A percentile compares a stretch with the other conserved stretches of the same genome.
phyloP scores from a whole-genome alignment of 2,113 vertebrate genomes.

The Octodon degus region DNA sequence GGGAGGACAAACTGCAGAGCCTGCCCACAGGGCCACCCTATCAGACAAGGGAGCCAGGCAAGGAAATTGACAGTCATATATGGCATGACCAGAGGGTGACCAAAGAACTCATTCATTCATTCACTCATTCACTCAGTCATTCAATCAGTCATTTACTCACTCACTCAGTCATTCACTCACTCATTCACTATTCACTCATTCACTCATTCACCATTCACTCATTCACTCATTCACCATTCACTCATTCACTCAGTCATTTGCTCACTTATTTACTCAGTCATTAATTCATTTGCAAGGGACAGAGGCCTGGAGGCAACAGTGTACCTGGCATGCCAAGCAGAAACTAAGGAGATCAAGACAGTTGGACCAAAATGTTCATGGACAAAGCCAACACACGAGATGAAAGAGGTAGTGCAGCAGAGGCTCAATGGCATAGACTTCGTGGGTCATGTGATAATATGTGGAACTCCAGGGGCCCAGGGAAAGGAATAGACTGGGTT shows the following conservation, averaged over 20 bases:
- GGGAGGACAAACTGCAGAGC: fast-evolving
- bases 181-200: too few relatives aligned
- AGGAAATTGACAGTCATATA: not conserved
- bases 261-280: too few relatives aligned
- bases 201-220: too few relatives aligned
- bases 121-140: too few relatives aligned
- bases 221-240: too few relatives aligned
- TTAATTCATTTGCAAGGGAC: too few relatives aligned
- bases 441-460: not conserved
- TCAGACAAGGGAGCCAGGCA: not conserved
- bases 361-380: not conserved
- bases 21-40: not conserved
- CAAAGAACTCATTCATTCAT: not conserved
- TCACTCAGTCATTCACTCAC: too few relatives aligned
- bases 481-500: not conserved
- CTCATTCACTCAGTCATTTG: too few relatives aligned
- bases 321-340: fast-evolving
- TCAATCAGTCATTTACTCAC: too few relatives aligned
- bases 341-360: not conserved
- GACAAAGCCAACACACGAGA: fast-evolving
- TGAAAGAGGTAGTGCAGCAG: not conserved
- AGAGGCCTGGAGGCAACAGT: not conserved
- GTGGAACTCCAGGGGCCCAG: not conserved
- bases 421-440: not conserved
- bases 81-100: fast-evolving